Percentiles rank a stretch among this genome's conserved stretches.
Evolutionary conservation across 2,888 invertebrate species (phyloP).

Genomic region (Nephrotoma appendiculata): DNA sequence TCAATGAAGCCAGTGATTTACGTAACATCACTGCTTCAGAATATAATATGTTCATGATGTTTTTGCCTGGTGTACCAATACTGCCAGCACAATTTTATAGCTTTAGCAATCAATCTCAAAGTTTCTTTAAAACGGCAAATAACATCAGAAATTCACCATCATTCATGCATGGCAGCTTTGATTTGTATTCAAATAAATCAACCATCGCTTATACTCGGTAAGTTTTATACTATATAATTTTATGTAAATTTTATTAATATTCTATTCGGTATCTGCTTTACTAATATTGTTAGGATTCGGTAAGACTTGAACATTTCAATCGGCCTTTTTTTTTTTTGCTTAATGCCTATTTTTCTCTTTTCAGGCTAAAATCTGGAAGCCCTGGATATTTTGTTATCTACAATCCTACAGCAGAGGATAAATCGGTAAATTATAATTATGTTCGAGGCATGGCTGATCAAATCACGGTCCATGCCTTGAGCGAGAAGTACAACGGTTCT

Average conservation of each 20-base stretch:
- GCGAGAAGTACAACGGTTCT: slow-evolving; percentile 35
- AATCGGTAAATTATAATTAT: slow-evolving; percentile 39
- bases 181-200: slow-evolving; percentile 32
- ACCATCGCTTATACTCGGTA: slow-evolving; percentile 59
- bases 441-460: slow-evolving; percentile 38
- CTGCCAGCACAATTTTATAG: slow-evolving; percentile 26
- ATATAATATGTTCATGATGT: slow-evolving; percentile 50
- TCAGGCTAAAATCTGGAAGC: slow-evolving; percentile 56
- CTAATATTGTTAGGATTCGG: not conserved
- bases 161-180: slow-evolving; percentile 46
- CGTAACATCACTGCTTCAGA: slow-evolving; percentile 25
- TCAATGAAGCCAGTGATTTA: slow-evolving; percentile 15
- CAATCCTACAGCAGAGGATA: slow-evolving; percentile 41
- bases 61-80: slow-evolving; percentile 68
- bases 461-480: slow-evolving; percentile 43
- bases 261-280: not conserved
- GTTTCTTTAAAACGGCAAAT: slow-evolving; percentile 23
- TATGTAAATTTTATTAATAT: not conserved
- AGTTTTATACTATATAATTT: slow-evolving; percentile 10
- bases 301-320: not conserved
- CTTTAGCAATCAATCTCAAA: slow-evolving; percentile 16
- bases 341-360: not conserved
- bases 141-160: slow-evolving; percentile 39
- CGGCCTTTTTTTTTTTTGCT: not conserved
- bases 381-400: slow-evolving; percentile 60